Evolutionary conservation across 2,888 invertebrate species (phyloP).

Genomic region (Campaea margaritaria): DNA sequence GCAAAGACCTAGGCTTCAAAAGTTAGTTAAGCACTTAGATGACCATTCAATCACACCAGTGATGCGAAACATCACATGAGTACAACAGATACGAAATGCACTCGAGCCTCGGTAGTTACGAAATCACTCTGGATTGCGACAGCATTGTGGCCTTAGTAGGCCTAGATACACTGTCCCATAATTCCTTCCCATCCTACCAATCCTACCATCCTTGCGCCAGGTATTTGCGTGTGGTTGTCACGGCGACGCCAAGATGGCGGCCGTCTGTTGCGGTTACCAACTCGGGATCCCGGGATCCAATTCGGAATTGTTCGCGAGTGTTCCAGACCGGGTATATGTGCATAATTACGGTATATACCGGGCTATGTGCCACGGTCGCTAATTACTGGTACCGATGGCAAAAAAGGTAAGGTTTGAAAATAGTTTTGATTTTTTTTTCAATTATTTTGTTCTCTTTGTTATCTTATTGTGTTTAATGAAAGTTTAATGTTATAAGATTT

Average conservation of each 20-base stretch:
- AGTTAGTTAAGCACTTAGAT: too few species aligned
- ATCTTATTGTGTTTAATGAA: too few species aligned
- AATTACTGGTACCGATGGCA: constrained; percentile 75
- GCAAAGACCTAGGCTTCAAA: too few species aligned
- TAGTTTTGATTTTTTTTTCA: neutral
- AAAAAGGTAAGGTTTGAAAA: constrained; percentile 8
- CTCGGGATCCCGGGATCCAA: constrained; percentile 80
- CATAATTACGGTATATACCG: constrained; percentile 81
- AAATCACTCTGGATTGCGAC: too few species aligned
- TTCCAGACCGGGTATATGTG: constrained; percentile 77
- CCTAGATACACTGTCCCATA: neutral
- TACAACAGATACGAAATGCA: too few species aligned
- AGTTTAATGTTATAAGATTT: too few species aligned
- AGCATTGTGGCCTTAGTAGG: too few species aligned
- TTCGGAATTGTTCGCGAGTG: constrained; percentile 82
- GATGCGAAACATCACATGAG: too few species aligned
- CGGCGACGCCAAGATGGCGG: constrained; percentile 81
- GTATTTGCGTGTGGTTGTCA: constrained; percentile 77
- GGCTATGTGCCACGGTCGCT: constrained; percentile 77
- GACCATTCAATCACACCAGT: too few species aligned
- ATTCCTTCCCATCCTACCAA: neutral
- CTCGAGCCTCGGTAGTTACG: too few species aligned
- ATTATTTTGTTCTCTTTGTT: neutral
- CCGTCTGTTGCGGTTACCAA: constrained; percentile 81
- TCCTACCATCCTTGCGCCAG: constrained; percentile 53